Percentiles rank a stretch among this genome's conserved stretches.
phyloP scores from a whole-genome alignment of 2,888 invertebrate species.

The Panorpa germanica region DNA sequence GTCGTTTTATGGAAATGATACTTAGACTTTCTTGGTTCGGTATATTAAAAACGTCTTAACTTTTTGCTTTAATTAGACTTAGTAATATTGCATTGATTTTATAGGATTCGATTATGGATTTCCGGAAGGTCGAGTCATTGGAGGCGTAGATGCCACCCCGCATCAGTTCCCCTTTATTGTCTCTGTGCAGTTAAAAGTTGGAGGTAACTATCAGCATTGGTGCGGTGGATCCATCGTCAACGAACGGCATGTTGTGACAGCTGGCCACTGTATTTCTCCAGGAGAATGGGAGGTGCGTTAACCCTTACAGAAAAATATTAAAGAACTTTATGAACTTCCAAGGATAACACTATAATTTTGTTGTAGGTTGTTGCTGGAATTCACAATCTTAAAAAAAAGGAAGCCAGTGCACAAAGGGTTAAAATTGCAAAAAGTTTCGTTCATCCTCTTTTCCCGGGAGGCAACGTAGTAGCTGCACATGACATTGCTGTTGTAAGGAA shows the following conservation, averaged over 20 bases:
- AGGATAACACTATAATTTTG: too few species aligned
- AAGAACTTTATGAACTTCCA: too few species aligned
- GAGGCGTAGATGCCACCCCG: conserved; percentile 9
- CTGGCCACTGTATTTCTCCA: conserved; percentile 12
- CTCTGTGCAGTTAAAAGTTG: conserved; percentile 6
- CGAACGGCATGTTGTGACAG: conserved; percentile 12
- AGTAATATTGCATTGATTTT: too few species aligned
- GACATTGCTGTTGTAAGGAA: conserved; percentile 14
- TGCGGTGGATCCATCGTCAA: conserved; percentile 12
- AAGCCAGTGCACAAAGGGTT: conserved; percentile 1
- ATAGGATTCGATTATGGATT: conserved; percentile 13
- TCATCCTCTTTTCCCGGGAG: conserved; percentile 4
- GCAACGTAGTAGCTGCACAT: conserved; percentile 10
- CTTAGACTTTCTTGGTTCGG: too few species aligned
- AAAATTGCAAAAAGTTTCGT: conserved; percentile 1
- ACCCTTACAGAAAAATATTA: too few species aligned
- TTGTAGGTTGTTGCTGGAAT: conserved; percentile 9
- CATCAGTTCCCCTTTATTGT: conserved; percentile 10
- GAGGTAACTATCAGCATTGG: conserved; percentile 17
- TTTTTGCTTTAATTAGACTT: too few species aligned
- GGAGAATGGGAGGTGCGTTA: conserved; percentile 5
- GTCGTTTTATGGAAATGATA: too few species aligned
- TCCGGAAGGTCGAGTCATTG: conserved; percentile 10
- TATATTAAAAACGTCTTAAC: too few species aligned
- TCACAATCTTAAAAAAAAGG: too few species aligned